These are phyloP conservation scores for Netelia inedita DNA, from an alignment of 2,888 invertebrate genomes.

Conservation along the genomic window DNA sequence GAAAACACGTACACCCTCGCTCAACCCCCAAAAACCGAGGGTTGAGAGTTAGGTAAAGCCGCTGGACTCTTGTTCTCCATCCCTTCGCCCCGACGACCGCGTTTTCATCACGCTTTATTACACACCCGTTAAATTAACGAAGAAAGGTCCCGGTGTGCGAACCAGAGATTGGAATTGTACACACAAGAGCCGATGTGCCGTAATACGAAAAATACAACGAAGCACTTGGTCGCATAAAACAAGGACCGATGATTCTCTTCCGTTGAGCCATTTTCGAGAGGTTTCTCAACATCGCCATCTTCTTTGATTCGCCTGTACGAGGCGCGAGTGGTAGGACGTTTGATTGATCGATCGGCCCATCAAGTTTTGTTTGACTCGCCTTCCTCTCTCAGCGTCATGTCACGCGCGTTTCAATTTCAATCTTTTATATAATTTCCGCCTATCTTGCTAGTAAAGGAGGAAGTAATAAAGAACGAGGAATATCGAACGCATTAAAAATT, in stretches of 20 bases:
- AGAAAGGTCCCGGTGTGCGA: slow-evolving; percentile 56
- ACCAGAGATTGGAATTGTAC: slow-evolving; percentile 47
- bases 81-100: slow-evolving; percentile 56
- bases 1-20: slow-evolving; percentile 65
- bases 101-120: slow-evolving; percentile 71
- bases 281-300: slow-evolving; percentile 17
- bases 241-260: slow-evolving; percentile 62
- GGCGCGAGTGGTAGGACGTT: slow-evolving; percentile 27
- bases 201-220: slow-evolving; percentile 13
- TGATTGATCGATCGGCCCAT: slow-evolving; percentile 64
- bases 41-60: slow-evolving; percentile 25
- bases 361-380: slow-evolving; percentile 52
- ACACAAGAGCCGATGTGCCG: slow-evolving; percentile 39
- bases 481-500: neutral
- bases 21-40: slow-evolving; percentile 30
- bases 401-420: slow-evolving; percentile 45
- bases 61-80: slow-evolving; percentile 48
- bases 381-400: slow-evolving; percentile 6
- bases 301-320: slow-evolving; percentile 45
- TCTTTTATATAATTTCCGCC: slow-evolving; percentile 22
- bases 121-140: slow-evolving; percentile 70
- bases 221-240: slow-evolving; percentile 61
- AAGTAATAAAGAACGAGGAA: neutral
- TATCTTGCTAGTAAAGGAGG: slow-evolving; percentile 29
- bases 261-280: slow-evolving; percentile 50